Percentiles rank a stretch among this genome's conserved stretches.
phyloP scores from a whole-genome alignment of 2,888 invertebrate genomes.

The Dynastes tityus region DNA sequence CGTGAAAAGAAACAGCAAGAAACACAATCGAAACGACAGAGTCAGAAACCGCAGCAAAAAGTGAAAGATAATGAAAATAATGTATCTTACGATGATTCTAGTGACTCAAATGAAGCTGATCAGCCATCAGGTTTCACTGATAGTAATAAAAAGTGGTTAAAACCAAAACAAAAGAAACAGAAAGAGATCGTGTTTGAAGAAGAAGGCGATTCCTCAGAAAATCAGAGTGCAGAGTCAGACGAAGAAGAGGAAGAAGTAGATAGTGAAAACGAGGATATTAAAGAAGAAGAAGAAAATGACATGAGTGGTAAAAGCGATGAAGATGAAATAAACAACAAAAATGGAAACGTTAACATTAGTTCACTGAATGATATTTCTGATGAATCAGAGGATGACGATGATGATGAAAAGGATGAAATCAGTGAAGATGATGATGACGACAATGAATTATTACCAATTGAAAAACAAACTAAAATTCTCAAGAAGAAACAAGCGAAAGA shows the following conservation, averaged over 20 bases:
- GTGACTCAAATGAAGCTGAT: slow-evolving; percentile 54
- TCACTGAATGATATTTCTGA: slow-evolving; percentile 52
- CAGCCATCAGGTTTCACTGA: slow-evolving; percentile 75
- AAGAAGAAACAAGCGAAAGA: slow-evolving; percentile 81
- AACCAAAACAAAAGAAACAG: slow-evolving; percentile 71
- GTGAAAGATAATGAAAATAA: slow-evolving; percentile 58
- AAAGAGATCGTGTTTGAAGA: slow-evolving; percentile 52
- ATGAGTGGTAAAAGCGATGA: slow-evolving; percentile 64
- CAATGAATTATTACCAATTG: slow-evolving; percentile 87
- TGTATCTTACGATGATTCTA: slow-evolving; percentile 47
- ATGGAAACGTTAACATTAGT: slow-evolving; percentile 63
- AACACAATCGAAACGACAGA: slow-evolving; percentile 56
- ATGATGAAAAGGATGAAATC: slow-evolving; percentile 21
- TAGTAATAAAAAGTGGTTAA: slow-evolving; percentile 82
- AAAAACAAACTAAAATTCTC: slow-evolving; percentile 85
- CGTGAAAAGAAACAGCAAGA: slow-evolving; percentile 61
- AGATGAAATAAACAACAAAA: slow-evolving; percentile 73
- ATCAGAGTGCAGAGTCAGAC: slow-evolving; percentile 62
- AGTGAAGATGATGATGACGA: slow-evolving; percentile 68
- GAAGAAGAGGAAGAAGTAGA: slow-evolving; percentile 62
- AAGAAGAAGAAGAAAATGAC: slow-evolving; percentile 59
- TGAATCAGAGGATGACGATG: slow-evolving; percentile 57
- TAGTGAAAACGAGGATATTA: slow-evolving; percentile 62
- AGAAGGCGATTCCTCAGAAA: slow-evolving; percentile 66
- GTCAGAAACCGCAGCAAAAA: slow-evolving; percentile 58